These are phyloP conservation scores for Salticus scenicus DNA, from an alignment of 2,888 invertebrate genomes.

Conservation along the genomic window DNA sequence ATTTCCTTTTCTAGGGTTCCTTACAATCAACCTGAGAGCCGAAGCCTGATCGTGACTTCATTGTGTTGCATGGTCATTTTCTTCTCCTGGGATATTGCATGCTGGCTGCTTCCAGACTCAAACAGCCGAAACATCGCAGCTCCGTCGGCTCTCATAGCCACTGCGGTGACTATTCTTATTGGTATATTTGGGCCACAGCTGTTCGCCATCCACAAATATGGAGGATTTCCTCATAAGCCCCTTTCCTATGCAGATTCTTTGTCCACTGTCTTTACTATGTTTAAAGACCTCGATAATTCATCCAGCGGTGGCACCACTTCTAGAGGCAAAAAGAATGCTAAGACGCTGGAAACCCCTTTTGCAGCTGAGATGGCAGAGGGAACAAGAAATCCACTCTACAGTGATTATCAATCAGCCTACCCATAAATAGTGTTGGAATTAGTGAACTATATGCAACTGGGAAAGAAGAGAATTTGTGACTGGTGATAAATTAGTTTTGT, in stretches of 20 bases:
- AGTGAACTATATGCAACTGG: no score
- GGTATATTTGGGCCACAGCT: slow-evolving; percentile 68
- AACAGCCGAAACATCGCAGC: slow-evolving; percentile 57
- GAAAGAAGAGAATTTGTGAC: no score
- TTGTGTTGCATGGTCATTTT: slow-evolving; percentile 51
- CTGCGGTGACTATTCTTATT: slow-evolving; percentile 47
- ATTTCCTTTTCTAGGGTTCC: slow-evolving; percentile 34
- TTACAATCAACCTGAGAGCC: slow-evolving; percentile 56
- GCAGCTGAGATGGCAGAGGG: slow-evolving; percentile 46
- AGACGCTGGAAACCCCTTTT: slow-evolving; percentile 57
- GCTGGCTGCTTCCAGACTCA: slow-evolving; percentile 50
- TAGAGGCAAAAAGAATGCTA: slow-evolving; percentile 60
- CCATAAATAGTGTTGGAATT: slow-evolving; percentile 27
- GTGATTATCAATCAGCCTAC: slow-evolving; percentile 63
- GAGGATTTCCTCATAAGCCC: slow-evolving; percentile 62
- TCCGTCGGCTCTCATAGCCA: slow-evolving; percentile 54
- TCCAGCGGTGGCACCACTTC: slow-evolving; percentile 55
- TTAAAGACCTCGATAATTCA: slow-evolving; percentile 60
- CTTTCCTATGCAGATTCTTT: slow-evolving; percentile 71
- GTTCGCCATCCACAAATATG: slow-evolving; percentile 68
- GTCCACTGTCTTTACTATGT: slow-evolving; percentile 71
- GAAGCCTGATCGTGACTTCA: slow-evolving; percentile 51
- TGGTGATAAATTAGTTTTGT: no score
- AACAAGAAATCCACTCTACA: slow-evolving; percentile 61
- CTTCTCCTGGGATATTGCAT: slow-evolving; percentile 52